Evolutionary conservation across 1,140 invertebrate genomes (phyloP).

Genomic region (Monomorium pharaonis): DNA sequence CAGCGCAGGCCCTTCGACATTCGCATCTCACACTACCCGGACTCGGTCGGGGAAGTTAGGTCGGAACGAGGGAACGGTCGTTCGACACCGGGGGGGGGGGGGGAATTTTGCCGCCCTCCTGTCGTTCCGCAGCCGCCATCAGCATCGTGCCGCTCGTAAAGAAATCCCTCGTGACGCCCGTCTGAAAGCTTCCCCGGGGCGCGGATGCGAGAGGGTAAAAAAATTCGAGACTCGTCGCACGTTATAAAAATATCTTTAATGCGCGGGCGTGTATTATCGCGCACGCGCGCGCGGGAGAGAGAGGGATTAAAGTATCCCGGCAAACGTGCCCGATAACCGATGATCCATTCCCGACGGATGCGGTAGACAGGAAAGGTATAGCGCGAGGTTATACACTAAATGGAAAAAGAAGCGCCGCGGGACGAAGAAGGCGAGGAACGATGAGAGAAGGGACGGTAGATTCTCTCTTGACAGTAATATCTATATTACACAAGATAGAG

Average conservation of each 20-base stretch:
- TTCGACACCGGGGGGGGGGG: slow-evolving; percentile 70
- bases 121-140: slow-evolving; percentile 6
- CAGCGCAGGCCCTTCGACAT: slow-evolving; percentile 80
- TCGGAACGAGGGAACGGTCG: slow-evolving; percentile 58
- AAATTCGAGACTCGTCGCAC: slow-evolving; percentile 9
- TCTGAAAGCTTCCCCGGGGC: slow-evolving; percentile 18
- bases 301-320: slow-evolving; percentile 47
- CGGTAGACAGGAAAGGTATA: background rate
- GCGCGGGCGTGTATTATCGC: slow-evolving; percentile 22
- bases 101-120: background rate
- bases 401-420: slow-evolving; percentile 25
- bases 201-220: background rate
- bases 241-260: slow-evolving; percentile 37
- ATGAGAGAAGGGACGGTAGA: slow-evolving; percentile 44
- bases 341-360: slow-evolving; percentile 32
- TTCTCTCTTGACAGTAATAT: slow-evolving; percentile 17
- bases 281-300: no score
- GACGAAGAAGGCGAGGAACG: background rate
- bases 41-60: no score
- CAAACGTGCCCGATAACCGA: slow-evolving; percentile 50
- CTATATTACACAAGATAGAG: slow-evolving; percentile 5
- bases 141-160: slow-evolving; percentile 54
- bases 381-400: background rate
- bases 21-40: slow-evolving; percentile 66
- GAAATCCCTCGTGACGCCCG: slow-evolving; percentile 53